These are phyloP conservation scores for Rhadina sibilatrix DNA, from an alignment of 2,113 vertebrate genomes.

Conservation along the genomic window DNA sequence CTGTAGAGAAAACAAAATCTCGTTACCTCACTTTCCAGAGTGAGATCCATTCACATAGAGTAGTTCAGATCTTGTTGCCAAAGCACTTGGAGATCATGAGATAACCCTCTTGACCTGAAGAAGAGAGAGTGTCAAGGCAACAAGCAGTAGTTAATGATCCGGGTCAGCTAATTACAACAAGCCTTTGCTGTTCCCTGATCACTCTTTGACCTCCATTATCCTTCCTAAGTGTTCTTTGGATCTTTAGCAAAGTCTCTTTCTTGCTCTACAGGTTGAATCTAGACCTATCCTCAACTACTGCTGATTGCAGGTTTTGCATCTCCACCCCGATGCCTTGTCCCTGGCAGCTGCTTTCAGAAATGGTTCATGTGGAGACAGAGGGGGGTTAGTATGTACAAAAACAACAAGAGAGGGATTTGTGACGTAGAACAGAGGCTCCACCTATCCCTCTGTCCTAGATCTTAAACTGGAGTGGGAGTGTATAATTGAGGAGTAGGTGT, in stretches of 20 bases:
- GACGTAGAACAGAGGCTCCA: not conserved
- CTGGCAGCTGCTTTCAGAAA: not conserved
- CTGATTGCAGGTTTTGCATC: not conserved
- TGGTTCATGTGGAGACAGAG: not conserved
- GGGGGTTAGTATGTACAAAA: not conserved
- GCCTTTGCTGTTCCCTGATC: not conserved
- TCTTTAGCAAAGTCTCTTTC: not conserved
- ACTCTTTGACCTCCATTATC: not conserved
- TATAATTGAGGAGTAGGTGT: not conserved
- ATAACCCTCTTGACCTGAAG: slow-evolving; percentile 52
- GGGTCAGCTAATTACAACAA: slow-evolving; percentile 1
- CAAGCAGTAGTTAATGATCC: not conserved
- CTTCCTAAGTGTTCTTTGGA: not conserved
- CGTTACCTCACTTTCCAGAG: not conserved
- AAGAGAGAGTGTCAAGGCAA: not conserved
- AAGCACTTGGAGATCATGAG: slow-evolving; percentile 2
- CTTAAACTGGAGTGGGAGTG: not conserved
- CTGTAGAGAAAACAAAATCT: not conserved
- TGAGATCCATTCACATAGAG: not conserved
- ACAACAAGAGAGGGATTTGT: not conserved
- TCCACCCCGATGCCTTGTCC: not conserved
- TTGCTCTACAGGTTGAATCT: not conserved
- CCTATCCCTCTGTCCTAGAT: not conserved
- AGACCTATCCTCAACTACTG: not conserved
- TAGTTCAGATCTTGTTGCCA: not conserved